phyloP scores from a whole-genome alignment of 1,140 invertebrate species.

The Diplogasteroides magnus region DNA sequence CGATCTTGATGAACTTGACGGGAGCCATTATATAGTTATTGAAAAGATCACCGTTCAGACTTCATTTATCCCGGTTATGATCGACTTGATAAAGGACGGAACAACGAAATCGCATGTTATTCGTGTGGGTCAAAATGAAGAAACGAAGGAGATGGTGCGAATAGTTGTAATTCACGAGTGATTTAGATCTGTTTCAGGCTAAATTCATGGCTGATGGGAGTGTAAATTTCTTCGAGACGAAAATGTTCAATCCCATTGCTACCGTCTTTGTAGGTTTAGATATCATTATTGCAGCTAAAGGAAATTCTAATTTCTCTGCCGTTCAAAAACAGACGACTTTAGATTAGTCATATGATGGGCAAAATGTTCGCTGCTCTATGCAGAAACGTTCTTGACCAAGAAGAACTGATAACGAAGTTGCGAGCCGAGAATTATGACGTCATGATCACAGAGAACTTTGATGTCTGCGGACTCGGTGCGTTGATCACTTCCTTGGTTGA shows the following conservation, averaged over 20 bases:
- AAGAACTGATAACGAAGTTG: background rate
- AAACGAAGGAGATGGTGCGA: background rate
- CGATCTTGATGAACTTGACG: too few species aligned
- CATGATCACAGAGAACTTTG: background rate
- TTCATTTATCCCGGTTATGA: background rate
- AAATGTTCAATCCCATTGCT: background rate
- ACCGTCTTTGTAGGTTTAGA: background rate
- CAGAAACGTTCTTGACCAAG: background rate
- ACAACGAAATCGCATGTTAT: background rate
- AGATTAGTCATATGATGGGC: background rate
- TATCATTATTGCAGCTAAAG: background rate
- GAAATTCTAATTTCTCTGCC: background rate
- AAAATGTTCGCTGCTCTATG: background rate
- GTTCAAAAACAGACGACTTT: background rate
- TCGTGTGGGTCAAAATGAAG: background rate
- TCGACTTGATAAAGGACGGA: background rate
- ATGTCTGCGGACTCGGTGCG: background rate
- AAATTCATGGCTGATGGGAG: background rate
- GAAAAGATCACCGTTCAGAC: background rate
- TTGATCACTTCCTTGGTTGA: too few species aligned
- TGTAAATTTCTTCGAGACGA: background rate
- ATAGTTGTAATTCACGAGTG: background rate
- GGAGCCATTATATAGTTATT: too few species aligned
- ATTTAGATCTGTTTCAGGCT: background rate
- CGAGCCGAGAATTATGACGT: background rate